Percentiles rank a stretch among this genome's conserved stretches.
Evolutionary conservation across 1,140 invertebrate genomes (phyloP).

Genomic region (Ephestia elutella): DNA sequence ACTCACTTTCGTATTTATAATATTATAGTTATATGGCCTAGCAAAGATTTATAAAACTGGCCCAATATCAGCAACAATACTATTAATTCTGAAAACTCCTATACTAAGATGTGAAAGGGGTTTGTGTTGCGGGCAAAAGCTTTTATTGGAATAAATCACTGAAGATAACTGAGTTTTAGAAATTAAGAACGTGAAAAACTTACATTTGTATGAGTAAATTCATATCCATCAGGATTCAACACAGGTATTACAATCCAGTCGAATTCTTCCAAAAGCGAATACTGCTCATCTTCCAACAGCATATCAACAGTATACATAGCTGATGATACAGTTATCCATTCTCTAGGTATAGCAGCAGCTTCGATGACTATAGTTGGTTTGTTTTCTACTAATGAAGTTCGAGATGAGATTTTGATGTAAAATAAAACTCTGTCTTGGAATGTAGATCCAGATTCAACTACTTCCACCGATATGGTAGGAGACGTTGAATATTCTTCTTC

Average conservation of each 20-base stretch:
- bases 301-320: slow-evolving; percentile 74
- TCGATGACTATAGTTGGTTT: slow-evolving; percentile 42
- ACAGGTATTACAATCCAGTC: slow-evolving; percentile 84
- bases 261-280: slow-evolving; percentile 70
- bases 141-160: no score
- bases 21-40: no score
- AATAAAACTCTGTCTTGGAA: not conserved
- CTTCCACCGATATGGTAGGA: not conserved
- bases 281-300: slow-evolving; percentile 41
- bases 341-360: slow-evolving; percentile 50
- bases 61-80: no score
- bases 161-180: no score
- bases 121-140: no score
- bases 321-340: slow-evolving; percentile 76
- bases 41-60: no score
- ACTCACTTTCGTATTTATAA: no score
- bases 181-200: no score
- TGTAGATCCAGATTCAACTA: not conserved
- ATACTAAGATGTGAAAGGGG: no score
- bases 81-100: no score
- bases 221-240: slow-evolving; percentile 87
- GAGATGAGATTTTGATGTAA: slow-evolving; percentile 37
- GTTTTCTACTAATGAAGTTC: slow-evolving; percentile 10
- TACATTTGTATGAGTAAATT: slow-evolving; percentile 78
- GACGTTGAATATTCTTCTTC: not conserved